A percentile compares a stretch with the other conserved stretches of the same genome.
Evolutionary conservation across 2,888 invertebrate genomes (phyloP).

Genomic region (Rhagophthalmus giganteus): DNA sequence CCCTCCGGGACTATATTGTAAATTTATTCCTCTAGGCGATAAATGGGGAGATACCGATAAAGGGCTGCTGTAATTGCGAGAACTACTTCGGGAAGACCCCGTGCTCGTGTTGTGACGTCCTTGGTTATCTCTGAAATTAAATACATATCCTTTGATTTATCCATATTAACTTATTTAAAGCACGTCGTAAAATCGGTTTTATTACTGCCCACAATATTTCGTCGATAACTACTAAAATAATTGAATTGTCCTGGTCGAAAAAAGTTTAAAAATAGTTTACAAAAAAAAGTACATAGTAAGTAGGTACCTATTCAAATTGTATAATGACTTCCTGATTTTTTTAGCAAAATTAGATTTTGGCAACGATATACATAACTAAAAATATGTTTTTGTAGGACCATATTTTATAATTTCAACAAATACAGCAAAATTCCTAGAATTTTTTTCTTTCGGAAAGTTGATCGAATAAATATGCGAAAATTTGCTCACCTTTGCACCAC

Average conservation of each 20-base stretch:
- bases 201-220: too few species aligned
- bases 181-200: too few species aligned
- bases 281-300: neutral
- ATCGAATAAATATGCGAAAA: too few species aligned
- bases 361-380: constrained; percentile 12
- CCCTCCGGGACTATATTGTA: constrained; percentile 58
- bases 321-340: constrained; percentile 19
- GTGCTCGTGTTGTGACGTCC: constrained; percentile 54
- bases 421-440: too few species aligned
- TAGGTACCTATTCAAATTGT: constrained; percentile 2
- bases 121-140: constrained; percentile 42
- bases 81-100: constrained; percentile 58
- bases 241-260: too few species aligned
- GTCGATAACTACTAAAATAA: too few species aligned
- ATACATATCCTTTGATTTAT: too few species aligned
- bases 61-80: constrained; percentile 51
- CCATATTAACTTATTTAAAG: too few species aligned
- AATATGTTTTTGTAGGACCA: too few species aligned
- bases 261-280: neutral
- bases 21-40: constrained; percentile 46
- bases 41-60: constrained; percentile 54
- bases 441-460: too few species aligned
- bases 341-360: constrained; percentile 10
- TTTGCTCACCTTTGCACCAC: constrained; percentile 76
- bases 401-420: too few species aligned